Evolutionary conservation across 2,888 invertebrate species (phyloP).

Genomic region (Ennomos erosarius): DNA sequence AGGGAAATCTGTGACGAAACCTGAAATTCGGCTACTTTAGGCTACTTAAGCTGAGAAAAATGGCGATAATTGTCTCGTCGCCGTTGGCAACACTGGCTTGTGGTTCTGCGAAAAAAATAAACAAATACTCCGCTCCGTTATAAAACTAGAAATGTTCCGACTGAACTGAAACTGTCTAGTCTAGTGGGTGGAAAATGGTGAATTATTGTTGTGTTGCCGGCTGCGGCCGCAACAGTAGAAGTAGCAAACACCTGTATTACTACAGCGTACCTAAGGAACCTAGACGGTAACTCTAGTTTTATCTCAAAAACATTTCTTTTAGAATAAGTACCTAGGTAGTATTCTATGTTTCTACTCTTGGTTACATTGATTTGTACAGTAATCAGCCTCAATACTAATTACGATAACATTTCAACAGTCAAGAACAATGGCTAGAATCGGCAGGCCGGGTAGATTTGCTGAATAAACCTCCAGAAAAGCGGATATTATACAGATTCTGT

Average conservation of each 20-base stretch:
- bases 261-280: slow-evolving; percentile 71
- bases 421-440: slow-evolving; percentile 67
- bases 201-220: slow-evolving; percentile 75
- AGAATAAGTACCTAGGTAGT: no score
- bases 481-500: slow-evolving; percentile 62
- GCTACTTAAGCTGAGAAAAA: no score
- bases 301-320: background rate
- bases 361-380: background rate
- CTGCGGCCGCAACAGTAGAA: slow-evolving; percentile 70
- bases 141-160: no score
- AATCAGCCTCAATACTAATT: background rate
- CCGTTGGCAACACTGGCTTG: no score
- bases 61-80: no score
- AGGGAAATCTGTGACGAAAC: no score
- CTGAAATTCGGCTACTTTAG: no score
- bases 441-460: slow-evolving; percentile 65
- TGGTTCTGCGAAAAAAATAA: no score
- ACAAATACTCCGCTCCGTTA: no score
- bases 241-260: slow-evolving; percentile 68
- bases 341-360: background rate
- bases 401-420: slow-evolving; percentile 47
- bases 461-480: slow-evolving; percentile 50
- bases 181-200: slow-evolving; percentile 64
- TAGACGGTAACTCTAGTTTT: slow-evolving; percentile 55
- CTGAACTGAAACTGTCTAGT: background rate